Conservation (phyloP, 2,113 vertebrate species). For the Numida meleagris region DNA sequence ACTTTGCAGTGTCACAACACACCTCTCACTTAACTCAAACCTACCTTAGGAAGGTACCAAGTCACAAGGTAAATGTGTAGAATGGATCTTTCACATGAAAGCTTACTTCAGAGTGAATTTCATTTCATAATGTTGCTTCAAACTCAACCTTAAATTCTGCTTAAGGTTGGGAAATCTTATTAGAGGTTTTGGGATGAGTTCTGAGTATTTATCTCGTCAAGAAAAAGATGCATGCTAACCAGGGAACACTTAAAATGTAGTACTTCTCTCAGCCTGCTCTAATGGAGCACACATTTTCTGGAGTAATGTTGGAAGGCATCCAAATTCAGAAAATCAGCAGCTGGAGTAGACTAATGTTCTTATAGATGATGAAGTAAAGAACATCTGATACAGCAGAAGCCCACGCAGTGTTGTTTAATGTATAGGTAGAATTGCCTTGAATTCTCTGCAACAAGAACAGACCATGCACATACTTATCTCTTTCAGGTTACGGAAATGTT, state of each 20-base stretch:
- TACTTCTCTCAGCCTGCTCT: background rate
- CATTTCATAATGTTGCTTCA: background rate
- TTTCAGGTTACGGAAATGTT: constrained; percentile 94
- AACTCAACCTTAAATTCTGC: background rate
- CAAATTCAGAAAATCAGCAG: background rate
- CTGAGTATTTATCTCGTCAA: background rate
- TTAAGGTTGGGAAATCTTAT: background rate
- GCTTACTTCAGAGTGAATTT: background rate
- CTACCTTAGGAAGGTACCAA: background rate
- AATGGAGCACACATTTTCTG: background rate
- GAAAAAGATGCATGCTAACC: background rate
- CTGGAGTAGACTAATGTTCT: background rate
- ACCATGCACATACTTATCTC: background rate
- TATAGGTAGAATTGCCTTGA: background rate
- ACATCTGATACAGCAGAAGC: background rate
- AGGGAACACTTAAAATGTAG: background rate
- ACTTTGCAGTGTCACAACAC: background rate
- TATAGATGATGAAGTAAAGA: background rate
- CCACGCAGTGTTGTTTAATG: background rate
- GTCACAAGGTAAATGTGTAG: background rate
- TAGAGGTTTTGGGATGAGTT: background rate
- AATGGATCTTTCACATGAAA: background rate
- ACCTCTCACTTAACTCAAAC: background rate
- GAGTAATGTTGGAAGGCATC: background rate
- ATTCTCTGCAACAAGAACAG: background rate